These are phyloP conservation scores for Ginglymostoma cirratum DNA, from an alignment of 2,113 vertebrate species.

Conservation along the genomic window DNA sequence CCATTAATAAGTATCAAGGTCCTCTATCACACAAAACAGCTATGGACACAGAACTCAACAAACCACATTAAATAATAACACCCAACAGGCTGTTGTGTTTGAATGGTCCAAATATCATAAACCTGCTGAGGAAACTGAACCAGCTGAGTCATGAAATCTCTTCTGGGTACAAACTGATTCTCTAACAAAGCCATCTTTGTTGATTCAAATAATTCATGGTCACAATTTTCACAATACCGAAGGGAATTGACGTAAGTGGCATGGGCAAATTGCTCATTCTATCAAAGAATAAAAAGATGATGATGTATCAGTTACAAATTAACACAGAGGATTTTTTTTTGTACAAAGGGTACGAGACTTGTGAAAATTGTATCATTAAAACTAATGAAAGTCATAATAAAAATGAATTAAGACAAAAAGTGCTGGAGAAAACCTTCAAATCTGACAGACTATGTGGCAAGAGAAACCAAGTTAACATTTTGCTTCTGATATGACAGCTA, in stretches of 20 bases:
- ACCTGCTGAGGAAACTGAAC: not conserved
- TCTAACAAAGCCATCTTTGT: no score
- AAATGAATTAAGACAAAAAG: no score
- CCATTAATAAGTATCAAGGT: not conserved
- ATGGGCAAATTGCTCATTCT: not conserved
- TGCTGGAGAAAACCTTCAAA: no score
- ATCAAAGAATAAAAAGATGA: not conserved
- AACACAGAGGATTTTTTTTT: not conserved
- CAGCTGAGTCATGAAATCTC: not conserved
- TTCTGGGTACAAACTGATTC: not conserved
- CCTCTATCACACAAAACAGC: not conserved
- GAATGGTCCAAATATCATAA: not conserved
- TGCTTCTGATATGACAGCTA: no score
- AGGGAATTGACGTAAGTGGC: not conserved
- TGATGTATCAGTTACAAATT: not conserved
- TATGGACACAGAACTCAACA: not conserved
- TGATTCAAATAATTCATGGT: not conserved
- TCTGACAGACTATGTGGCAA: no score
- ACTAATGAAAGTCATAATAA: not conserved
- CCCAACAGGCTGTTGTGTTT: not conserved
- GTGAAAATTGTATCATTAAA: not conserved
- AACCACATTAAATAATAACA: not conserved
- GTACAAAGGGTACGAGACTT: not conserved
- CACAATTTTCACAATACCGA: not conserved
- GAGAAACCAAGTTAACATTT: no score